phyloP scores from a whole-genome alignment of 1,140 invertebrate genomes.

The Nymphalis io region DNA sequence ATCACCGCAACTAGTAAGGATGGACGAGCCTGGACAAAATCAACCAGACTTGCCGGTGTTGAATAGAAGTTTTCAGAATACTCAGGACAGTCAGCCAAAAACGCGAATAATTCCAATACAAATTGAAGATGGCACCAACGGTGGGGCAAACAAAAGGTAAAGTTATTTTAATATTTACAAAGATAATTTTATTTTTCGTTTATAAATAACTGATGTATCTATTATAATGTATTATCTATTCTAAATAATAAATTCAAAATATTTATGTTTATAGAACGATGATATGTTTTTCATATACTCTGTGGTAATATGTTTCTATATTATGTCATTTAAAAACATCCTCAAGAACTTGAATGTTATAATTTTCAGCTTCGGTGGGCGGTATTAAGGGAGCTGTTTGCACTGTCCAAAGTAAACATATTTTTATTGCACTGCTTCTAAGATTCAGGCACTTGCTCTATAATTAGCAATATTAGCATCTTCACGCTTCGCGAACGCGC shows the following conservation, averaged over 20 bases:
- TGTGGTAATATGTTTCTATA: neutral
- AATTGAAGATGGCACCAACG: conserved; percentile 69
- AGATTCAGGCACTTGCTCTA: conserved; percentile 43
- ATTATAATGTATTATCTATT: no score
- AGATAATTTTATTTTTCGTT: neutral
- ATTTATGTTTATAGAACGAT: no score
- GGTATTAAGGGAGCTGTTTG: conserved; percentile 74
- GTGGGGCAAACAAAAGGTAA: conserved; percentile 70
- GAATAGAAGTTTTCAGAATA: conserved; percentile 58
- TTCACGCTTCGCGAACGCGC: conserved; percentile 50
- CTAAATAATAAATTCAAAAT: no score
- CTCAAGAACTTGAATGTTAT: conserved; percentile 40
- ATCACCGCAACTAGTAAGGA: conserved; percentile 72
- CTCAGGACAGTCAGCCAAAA: conserved; percentile 67
- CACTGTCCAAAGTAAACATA: conserved; percentile 73
- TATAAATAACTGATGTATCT: neutral
- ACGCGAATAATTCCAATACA: conserved; percentile 81
- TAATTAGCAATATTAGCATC: conserved; percentile 72
- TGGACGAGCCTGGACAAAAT: conserved; percentile 58
- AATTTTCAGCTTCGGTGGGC: conserved; percentile 78
- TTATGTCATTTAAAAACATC: conserved; percentile 31
- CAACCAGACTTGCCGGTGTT: conserved; percentile 66
- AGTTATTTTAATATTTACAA: conserved; percentile 3
- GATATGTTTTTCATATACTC: no score
- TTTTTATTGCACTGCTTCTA: conserved; percentile 68